phyloP scores from a whole-genome alignment of 1,140 invertebrate species.

The Caenorhabditis tropicalis region DNA sequence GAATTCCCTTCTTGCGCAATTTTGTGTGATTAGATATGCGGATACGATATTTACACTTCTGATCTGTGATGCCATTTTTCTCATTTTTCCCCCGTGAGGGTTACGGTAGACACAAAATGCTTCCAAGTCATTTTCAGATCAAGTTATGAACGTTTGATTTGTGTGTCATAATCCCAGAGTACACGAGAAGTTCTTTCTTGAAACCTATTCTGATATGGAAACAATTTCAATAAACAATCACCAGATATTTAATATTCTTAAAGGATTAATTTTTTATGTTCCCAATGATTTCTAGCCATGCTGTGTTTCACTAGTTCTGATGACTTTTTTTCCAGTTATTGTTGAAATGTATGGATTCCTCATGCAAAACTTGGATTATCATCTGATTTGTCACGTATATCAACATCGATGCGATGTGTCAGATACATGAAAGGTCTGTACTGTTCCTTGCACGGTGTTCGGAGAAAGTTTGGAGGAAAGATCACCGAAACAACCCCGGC shows the following conservation, averaged over 20 bases:
- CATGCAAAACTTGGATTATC: not conserved
- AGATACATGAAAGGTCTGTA: not conserved
- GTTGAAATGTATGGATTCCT: not conserved
- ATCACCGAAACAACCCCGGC: conserved; percentile 23
- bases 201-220: not conserved
- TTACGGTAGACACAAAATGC: no score
- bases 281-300: not conserved
- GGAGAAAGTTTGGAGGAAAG: not conserved
- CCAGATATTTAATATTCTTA: not conserved
- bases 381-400: conserved; percentile 29
- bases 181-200: not conserved
- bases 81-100: not conserved
- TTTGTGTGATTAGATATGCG: conserved; percentile 35
- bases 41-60: conserved; percentile 18
- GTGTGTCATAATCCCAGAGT: not conserved
- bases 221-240: not conserved
- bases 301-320: not conserved
- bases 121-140: not conserved
- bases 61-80: conserved; percentile 18
- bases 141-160: not conserved
- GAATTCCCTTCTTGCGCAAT: not conserved
- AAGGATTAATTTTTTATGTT: conserved; percentile 7
- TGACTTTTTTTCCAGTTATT: not conserved
- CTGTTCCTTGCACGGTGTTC: not conserved
- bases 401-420: not conserved